phyloP scores from a whole-genome alignment of 1,140 invertebrate species.

The Sycophila sp. region DNA sequence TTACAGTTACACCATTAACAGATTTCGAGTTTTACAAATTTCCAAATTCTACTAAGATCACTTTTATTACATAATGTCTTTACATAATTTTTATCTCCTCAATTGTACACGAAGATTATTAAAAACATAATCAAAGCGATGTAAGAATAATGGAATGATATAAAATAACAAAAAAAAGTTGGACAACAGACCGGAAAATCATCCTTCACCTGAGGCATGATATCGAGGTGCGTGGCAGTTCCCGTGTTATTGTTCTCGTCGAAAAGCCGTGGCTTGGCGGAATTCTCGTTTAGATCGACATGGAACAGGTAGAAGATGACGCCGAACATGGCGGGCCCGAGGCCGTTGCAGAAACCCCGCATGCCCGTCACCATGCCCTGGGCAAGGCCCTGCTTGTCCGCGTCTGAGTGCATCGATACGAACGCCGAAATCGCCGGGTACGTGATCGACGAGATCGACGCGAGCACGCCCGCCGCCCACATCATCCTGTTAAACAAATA shows the following conservation, averaged over 20 bases:
- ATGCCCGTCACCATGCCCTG: conserved; percentile 99
- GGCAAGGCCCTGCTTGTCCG: conserved; percentile 97
- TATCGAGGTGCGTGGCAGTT: conserved; percentile 65
- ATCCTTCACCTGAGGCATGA: conserved; percentile 66
- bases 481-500: conserved; percentile 82
- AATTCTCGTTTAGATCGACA: conserved; percentile 91
- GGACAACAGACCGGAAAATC: background rate
- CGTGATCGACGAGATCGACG: conserved; percentile 93
- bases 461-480: conserved; percentile 97
- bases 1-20: no score
- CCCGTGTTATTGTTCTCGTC: conserved; percentile 63
- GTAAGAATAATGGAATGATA: background rate
- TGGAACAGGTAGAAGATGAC: conserved; percentile 99
- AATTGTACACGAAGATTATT: no score
- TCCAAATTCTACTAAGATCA: no score
- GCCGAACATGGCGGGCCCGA: conserved; percentile 90
- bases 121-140: background rate
- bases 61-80: no score
- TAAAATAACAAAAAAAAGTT: background rate
- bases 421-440: conserved; percentile 99
- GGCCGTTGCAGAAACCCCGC: conserved; percentile 87
- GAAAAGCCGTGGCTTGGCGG: conserved; percentile 59
- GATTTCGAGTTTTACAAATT: no score
- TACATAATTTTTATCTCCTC: no score
- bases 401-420: conserved; percentile 95